Evolutionary conservation across 2,888 invertebrate species (phyloP).

Genomic region (Drosophila affinis): DNA sequence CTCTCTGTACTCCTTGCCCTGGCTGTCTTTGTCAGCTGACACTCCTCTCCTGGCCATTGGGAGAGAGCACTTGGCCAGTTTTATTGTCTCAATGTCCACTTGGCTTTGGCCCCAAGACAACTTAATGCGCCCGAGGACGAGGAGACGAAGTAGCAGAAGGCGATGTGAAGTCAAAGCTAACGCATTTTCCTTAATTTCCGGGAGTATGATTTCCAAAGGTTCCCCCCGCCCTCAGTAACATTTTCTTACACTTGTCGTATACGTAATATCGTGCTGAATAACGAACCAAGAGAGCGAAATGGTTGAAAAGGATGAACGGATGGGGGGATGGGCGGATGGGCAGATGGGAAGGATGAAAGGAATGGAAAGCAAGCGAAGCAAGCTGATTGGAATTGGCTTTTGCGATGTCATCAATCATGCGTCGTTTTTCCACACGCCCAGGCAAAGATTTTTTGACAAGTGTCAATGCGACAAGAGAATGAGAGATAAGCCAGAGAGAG

Average conservation of each 20-base stretch:
- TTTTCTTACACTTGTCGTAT: conserved; percentile 64
- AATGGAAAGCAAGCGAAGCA: conserved; percentile 12
- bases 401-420: conserved; percentile 80
- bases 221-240: conserved; percentile 20
- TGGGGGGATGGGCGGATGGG: background rate
- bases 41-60: background rate
- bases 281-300: conserved; percentile 14
- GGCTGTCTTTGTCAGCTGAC: conserved; percentile 31
- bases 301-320: background rate
- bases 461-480: conserved; percentile 69
- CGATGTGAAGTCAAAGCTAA: conserved; percentile 68
- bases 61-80: conserved; percentile 68
- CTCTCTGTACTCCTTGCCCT: conserved; percentile 4
- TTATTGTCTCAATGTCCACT: conserved; percentile 77
- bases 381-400: conserved; percentile 68
- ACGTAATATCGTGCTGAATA: conserved; percentile 61
- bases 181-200: conserved; percentile 74
- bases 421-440: conserved; percentile 73
- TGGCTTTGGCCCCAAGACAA: conserved; percentile 71
- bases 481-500: conserved; percentile 33
- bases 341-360: too few species aligned
- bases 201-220: conserved; percentile 68
- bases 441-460: conserved; percentile 71
- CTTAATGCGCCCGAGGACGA: conserved; percentile 50
- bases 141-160: conserved; percentile 28